Base-by-base conservation (phyloP, 1,140 invertebrate genomes). In the Bombyx mori region DNA sequence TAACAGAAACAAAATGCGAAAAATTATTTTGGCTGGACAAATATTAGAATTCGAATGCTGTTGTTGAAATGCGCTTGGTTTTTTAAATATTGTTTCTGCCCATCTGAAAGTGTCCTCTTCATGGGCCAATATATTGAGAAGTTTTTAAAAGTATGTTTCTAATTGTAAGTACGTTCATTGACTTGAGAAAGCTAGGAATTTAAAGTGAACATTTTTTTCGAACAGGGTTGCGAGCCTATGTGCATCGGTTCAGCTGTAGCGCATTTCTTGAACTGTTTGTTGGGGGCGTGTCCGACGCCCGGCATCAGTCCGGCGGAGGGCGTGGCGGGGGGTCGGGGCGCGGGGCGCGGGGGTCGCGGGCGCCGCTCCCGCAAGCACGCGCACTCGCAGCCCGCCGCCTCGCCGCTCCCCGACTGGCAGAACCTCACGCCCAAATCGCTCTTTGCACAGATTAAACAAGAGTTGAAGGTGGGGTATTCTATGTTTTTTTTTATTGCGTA, bases 201-300 rank as follows among this genome's bases (percentile, higher is more conserved):
- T 35, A 35, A 35, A 35, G 26, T 35, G 26, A 35, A 35, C 4
- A 35, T 18, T 35, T 35, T 35, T 5, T 5, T 35, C 26, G 26
- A 2, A 51, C 64, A 84, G 82, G 73, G 77, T 22, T 83, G 79
- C 61, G 97, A 99, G 75, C 89, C 95, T 64, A 96, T 98, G 92
- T 94, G 93, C 75, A 88, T 98, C 47, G 94, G 97, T 1, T 91
- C 93, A 10, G 96, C 96, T 1, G 93, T 98, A 22, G 94, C 95
- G 63, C 98, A 99, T 80, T 99, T 99, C 86, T 90, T 99, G 22
- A 99, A 99, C 86, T 99, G 97, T 76, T 92, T 98, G 67, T 77
- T 99, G 8, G 95, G 95, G 48, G 92, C 92, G 4, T 93, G 93
- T 57, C 88, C 90, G 26, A 82, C 90, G 58, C 91, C 93, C 67